Conservation (phyloP, 2,113 vertebrate genomes). For the Microcebus murinus region DNA sequence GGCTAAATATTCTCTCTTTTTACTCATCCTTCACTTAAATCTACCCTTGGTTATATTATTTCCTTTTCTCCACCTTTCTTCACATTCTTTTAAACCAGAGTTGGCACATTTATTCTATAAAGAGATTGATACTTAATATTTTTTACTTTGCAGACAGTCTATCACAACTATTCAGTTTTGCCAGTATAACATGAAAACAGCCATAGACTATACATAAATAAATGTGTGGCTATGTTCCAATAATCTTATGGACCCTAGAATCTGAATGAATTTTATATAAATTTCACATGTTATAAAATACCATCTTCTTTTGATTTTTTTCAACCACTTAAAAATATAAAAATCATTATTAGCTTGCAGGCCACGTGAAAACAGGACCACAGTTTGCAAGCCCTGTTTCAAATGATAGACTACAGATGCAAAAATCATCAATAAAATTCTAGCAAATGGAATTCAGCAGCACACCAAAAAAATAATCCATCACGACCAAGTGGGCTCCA, state of each 20-base stretch:
- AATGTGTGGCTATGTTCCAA: neutral
- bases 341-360: conserved; percentile 17
- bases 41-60: neutral
- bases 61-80: neutral
- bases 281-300: conserved; percentile 21
- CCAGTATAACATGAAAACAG: neutral
- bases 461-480: no score
- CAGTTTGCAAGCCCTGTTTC: conserved; percentile 3
- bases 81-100: conserved; percentile 10
- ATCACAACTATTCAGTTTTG: conserved; percentile 2
- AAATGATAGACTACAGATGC: neutral
- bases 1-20: neutral
- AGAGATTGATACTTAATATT: neutral
- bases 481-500: no score
- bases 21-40: neutral
- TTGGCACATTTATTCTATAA: neutral
- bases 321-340: conserved; percentile 4
- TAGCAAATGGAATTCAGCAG: no score
- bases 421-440: no score
- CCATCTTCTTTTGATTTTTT: neutral
- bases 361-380: neutral
- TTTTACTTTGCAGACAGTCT: neutral
- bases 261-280: conserved; percentile 12
- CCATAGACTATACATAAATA: neutral
- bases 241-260: neutral